These are phyloP conservation scores for Mustela erminea DNA, from an alignment of 2,797 vertebrate genomes.

Conservation along the genomic window DNA sequence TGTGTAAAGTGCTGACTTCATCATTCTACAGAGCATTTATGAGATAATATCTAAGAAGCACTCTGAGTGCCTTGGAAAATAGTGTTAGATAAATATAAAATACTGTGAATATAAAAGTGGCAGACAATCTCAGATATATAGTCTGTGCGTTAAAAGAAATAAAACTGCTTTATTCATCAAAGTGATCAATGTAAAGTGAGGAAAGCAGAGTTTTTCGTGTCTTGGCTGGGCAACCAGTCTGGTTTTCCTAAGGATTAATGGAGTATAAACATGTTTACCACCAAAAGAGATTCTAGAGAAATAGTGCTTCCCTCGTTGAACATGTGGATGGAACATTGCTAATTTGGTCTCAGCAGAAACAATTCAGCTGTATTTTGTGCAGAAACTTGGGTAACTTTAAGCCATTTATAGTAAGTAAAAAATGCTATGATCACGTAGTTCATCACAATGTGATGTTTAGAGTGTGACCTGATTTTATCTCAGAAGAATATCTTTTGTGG, in stretches of 20 bases:
- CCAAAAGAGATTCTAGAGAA: not conserved
- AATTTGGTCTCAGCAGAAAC: not conserved
- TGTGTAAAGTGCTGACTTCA: not conserved
- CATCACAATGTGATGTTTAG: not conserved
- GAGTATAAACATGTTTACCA: not conserved
- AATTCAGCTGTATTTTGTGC: not conserved
- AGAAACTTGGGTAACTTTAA: not conserved
- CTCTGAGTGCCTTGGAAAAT: not conserved
- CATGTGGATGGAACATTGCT: not conserved
- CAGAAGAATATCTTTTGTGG: not conserved
- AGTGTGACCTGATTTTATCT: not conserved
- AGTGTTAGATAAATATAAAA: not conserved
- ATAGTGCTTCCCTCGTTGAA: not conserved
- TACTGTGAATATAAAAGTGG: not conserved
- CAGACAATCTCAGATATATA: not conserved
- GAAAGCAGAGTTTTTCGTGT: not conserved
- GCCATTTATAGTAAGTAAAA: not conserved
- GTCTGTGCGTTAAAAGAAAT: not conserved
- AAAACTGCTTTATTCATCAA: slow-evolving; percentile 40
- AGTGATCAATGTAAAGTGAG: not conserved
- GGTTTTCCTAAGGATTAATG: slow-evolving; percentile 1
- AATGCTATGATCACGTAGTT: not conserved
- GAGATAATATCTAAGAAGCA: not conserved
- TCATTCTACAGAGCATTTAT: not conserved
- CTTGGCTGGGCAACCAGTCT: not conserved